A percentile compares a stretch with the other conserved stretches of the same genome.
phyloP scores from a whole-genome alignment of 1,140 invertebrate genomes.

The Choristoneura fumiferana region DNA sequence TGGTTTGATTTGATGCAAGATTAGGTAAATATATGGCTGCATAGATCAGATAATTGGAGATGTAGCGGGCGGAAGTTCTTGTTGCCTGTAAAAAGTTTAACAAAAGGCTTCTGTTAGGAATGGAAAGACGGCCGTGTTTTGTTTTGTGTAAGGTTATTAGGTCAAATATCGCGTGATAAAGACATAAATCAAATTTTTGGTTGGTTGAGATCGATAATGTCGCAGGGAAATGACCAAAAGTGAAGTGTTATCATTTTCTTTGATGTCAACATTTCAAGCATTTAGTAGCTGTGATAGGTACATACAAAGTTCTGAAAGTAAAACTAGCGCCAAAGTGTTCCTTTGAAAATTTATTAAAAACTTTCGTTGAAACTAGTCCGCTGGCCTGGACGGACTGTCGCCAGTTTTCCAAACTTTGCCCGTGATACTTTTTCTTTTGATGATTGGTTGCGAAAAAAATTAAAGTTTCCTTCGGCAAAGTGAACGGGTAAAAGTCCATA shows the following conservation, averaged over 20 bases:
- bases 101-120: no score
- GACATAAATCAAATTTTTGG: no score
- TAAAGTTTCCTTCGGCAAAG: neutral
- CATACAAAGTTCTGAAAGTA: constrained; percentile 2
- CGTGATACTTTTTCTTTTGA: constrained; percentile 14
- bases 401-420: constrained; percentile 11
- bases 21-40: constrained; percentile 19
- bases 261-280: neutral
- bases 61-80: neutral
- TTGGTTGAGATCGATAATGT: no score
- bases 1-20: constrained; percentile 20
- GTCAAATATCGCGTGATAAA: no score
- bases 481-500: neutral
- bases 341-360: constrained; percentile 22
- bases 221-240: no score
- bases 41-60: constrained; percentile 20
- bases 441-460: constrained; percentile 5
- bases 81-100: constrained; percentile 1
- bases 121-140: no score
- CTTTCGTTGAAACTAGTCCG: constrained; percentile 10
- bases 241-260: neutral
- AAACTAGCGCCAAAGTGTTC: constrained; percentile 2
- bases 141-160: no score
- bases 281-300: neutral
- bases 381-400: constrained; percentile 8